These are phyloP conservation scores for Metridium senile DNA, from an alignment of 92 coral and sea anemone species.

Conservation along the genomic window DNA sequence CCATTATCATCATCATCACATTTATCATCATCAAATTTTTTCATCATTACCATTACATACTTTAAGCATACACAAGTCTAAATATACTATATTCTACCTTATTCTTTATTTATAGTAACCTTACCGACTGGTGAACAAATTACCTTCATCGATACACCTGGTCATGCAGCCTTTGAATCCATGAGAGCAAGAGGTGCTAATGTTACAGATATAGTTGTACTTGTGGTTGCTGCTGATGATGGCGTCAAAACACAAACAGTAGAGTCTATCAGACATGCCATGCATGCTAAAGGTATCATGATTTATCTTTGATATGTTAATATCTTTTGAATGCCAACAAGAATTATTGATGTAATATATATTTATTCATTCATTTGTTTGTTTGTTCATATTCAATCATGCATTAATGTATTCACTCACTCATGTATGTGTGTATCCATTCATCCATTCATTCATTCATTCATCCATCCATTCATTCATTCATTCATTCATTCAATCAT, in stretches of 20 bases:
- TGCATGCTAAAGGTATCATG: conserved; percentile 92
- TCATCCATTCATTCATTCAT: background rate
- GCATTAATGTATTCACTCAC: background rate
- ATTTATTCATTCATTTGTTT: background rate
- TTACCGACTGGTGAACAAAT: conserved; percentile 73
- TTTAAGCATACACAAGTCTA: too few species aligned
- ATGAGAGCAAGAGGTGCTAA: conserved; percentile 99
- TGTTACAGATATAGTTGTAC: conserved; percentile 92
- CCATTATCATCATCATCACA: too few species aligned
- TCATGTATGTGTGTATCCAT: background rate
- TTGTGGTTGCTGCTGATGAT: conserved; percentile 98
- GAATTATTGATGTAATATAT: too few species aligned
- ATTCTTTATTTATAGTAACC: too few species aligned
- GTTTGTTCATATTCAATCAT: background rate
- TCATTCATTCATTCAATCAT: too few species aligned
- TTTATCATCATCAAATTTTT: conserved; percentile 5
- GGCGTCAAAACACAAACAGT: conserved; percentile 95
- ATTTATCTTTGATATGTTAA: too few species aligned
- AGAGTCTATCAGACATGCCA: conserved; percentile 93
- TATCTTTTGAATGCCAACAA: background rate
- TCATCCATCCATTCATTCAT: too few species aligned
- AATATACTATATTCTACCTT: too few species aligned
- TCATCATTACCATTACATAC: too few species aligned
- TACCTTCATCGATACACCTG: conserved; percentile 96
- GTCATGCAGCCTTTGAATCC: conserved; percentile 97